Base-by-base conservation (phyloP, 1,140 invertebrate species). In the Acromyrmex echinatior region DNA sequence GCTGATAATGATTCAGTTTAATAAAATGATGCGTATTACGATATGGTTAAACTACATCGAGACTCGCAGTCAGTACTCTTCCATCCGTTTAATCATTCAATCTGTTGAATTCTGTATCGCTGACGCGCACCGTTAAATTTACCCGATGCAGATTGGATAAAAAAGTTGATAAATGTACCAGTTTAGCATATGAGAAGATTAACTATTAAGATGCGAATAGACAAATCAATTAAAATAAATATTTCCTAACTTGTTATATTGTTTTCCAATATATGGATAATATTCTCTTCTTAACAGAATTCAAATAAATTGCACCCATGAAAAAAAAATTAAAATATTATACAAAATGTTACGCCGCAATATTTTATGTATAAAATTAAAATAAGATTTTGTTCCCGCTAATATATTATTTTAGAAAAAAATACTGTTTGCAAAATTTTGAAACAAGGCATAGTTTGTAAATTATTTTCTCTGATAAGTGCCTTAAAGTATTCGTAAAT, bases 21-120 rank as follows among this genome's bases (percentile, higher is more conserved):
- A 71, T 39, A 6, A 71, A 31, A 56, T 68, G 18, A 80, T 80
- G 14, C 45, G 25, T 53, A 66, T 62, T 60, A 31, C 25, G 10
- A 45, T 25, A 60, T 16, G 39, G 18, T 16, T 25, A n/a, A 81
- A 56, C 12, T 45, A 35, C 6, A 35, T 49, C 39, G 25, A 74
- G 39, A 62, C 18, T 7, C 18, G 25, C 70, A 62, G 56, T 74
- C 80, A 62, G 80, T 76, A 84, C n/a, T 84, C 56, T 84, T 84
- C 80, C 70, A 76, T 84, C 56, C 58, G 45, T 84, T 84, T 76
- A 84, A 84, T 76, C 70, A 28, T 62, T 76, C 80, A 84, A 84
- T 82, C 18, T 82, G 56, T 60, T 60, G 49, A 82, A 45, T 35
- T 74, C 56, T 76, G 68, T 21, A 68, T 45, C 28, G 70, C 56